Evolutionary conservation across 1,140 invertebrate genomes (phyloP).

Genomic region (Drosophila malerkotliana): DNA sequence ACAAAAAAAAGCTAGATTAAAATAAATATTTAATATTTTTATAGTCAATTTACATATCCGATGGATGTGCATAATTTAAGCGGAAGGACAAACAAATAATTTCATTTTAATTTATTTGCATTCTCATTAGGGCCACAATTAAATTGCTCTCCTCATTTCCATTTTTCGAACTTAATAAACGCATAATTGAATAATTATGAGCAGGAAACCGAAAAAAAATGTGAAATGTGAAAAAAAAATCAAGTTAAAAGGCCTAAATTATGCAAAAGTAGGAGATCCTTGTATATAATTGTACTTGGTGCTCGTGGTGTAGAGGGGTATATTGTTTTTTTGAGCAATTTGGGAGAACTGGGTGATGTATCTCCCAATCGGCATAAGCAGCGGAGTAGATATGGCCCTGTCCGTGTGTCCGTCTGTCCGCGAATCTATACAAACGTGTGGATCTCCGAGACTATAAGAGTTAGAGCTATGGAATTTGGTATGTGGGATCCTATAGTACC

Average conservation of each 20-base stretch:
- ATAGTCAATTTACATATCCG: constrained; percentile 18
- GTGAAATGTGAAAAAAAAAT: not conserved
- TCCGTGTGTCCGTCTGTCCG: too few species aligned
- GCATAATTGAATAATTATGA: constrained; percentile 47
- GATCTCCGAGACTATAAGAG: too few species aligned
- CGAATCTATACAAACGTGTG: too few species aligned
- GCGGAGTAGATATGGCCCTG: too few species aligned
- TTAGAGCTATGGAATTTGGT: too few species aligned
- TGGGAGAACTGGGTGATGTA: too few species aligned
- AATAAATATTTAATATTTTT: not conserved
- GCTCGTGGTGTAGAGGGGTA: too few species aligned
- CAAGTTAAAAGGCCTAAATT: constrained; percentile 23
- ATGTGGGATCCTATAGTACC: too few species aligned
- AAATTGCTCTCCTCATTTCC: constrained; percentile 28
- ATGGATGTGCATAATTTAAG: constrained; percentile 47
- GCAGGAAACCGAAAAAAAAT: not conserved
- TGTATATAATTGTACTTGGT: not conserved
- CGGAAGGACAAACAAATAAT: constrained; percentile 45
- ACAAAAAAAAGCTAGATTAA: not conserved
- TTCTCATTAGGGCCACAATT: constrained; percentile 53
- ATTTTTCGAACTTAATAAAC: constrained; percentile 37
- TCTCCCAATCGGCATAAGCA: too few species aligned
- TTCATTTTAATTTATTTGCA: constrained; percentile 46
- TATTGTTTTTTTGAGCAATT: too few species aligned
- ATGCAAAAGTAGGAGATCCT: constrained; percentile 2